A percentile compares a stretch with the other conserved stretches of the same genome.
phyloP scores from a whole-genome alignment of 2,888 invertebrate genomes.

The Therioaphis trifolii region DNA sequence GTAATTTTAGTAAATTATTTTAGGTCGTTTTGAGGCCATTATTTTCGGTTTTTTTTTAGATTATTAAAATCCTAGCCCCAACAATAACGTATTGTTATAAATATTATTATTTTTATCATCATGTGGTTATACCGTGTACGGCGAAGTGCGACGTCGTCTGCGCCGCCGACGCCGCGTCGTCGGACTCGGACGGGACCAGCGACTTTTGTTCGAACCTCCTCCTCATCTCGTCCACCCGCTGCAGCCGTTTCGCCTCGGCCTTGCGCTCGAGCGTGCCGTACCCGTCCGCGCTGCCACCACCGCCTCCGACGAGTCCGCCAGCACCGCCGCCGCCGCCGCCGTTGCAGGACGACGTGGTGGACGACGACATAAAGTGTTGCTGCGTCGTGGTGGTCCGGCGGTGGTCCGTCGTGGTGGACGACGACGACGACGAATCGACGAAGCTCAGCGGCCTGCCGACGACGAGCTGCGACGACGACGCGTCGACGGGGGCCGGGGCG shows the following conservation, averaged over 20 bases:
- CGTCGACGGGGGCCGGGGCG: neutral
- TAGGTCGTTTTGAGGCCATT: too few species aligned
- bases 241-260: conserved; percentile 68
- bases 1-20: too few species aligned
- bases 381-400: conserved; percentile 79
- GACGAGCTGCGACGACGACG: conserved; percentile 38
- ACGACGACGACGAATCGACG: too few species aligned
- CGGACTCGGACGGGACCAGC: neutral
- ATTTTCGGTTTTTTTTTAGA: too few species aligned
- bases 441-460: conserved; percentile 29
- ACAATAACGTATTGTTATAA: too few species aligned
- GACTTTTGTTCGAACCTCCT: conserved; percentile 67
- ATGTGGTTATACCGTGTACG: neutral
- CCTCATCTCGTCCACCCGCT: conserved; percentile 68
- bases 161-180: neutral
- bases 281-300: neutral
- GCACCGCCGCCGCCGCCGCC: conserved; percentile 22
- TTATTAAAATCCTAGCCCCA: too few species aligned
- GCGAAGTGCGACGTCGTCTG: neutral
- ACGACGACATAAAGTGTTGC: conserved; percentile 70
- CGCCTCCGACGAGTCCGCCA: too few species aligned
- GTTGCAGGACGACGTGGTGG: too few species aligned
- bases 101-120: too few species aligned
- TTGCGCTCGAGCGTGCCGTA: conserved; percentile 61
- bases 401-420: conserved; percentile 70